Base-by-base conservation (phyloP, 2,888 invertebrate genomes). In the Spodoptera picta region DNA sequence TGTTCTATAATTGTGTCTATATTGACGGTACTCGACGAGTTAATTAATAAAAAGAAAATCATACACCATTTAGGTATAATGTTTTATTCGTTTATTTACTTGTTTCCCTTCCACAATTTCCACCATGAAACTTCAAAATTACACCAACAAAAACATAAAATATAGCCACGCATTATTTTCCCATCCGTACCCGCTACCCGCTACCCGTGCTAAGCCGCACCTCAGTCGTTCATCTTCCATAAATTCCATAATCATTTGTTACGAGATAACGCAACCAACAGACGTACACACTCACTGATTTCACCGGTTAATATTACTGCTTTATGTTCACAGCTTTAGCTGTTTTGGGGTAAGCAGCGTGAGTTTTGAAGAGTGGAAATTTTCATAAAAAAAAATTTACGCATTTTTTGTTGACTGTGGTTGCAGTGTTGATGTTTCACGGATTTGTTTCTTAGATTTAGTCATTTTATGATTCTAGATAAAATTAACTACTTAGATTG, bases 211-310 rank as follows among this genome's bases (percentile, higher is more conserved):
- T 77, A 80, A 83, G 78, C 79, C 80, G 71, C 78, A 76, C 79
- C 83, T 74, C 73, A 69, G 75, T 77, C 83, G 87, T 89, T 83
- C 82, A 85, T 89, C 89, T 87, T 84, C 81, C 81, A 80, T 79
- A 82, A 84, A 85, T 85, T 85, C 84, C 83, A 74, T 79, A 80
- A 83, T 84, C 87, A 89, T 89, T 89, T 87, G 87, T 89, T 86
- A 89, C 78, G 76, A 85, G 86, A 85, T 85, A 84, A 84, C 80
- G 72, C 78, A 60, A 67, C 75, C 62, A 63, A 56, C 79, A 78
- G 70, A 71, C 73, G 65, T 61, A 73, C 73, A 80, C 75, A 81
- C 60, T 71, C 70, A 75, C 71, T 77, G 79, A 79, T 79, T 79
- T 79, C 57, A 69, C 65, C 62, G 65, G 73, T 72, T 56, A 65